phyloP scores from a whole-genome alignment of 1,140 invertebrate species.

The Oncopodura yosiiana region DNA sequence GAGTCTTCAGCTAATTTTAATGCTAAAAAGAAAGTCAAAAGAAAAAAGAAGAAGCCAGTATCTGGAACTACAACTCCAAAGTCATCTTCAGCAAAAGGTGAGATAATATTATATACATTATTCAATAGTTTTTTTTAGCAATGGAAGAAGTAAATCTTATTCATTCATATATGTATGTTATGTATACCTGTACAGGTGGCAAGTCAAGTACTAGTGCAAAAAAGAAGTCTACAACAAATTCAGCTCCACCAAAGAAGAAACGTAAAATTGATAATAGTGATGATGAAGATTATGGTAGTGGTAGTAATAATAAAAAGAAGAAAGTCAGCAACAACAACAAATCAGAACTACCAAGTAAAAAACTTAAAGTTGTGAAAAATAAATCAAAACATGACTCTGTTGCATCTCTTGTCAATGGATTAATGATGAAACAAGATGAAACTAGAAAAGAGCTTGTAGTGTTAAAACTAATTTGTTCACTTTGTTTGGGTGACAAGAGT shows the following conservation, averaged over 20 bases:
- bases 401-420: not conserved
- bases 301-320: not conserved
- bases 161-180: too few species aligned
- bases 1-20: not conserved
- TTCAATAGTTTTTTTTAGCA: too few species aligned
- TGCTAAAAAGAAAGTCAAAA: not conserved
- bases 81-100: too few species aligned
- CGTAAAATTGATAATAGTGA: not conserved
- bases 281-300: not conserved
- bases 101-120: too few species aligned
- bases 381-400: too few species aligned
- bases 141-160: too few species aligned
- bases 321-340: not conserved
- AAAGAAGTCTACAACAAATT: not conserved
- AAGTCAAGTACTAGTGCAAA: not conserved
- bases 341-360: too few species aligned
- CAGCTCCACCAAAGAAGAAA: not conserved
- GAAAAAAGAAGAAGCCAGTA: not conserved
- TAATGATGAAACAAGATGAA: not conserved
- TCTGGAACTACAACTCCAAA: too few species aligned
- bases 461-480: conserved; percentile 70
- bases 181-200: too few species aligned
- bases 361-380: too few species aligned
- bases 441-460: conserved; percentile 27
- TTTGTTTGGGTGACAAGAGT: conserved; percentile 83